Base-by-base conservation (phyloP, 2,888 invertebrate genomes). In the Agrilus biguttatus region DNA sequence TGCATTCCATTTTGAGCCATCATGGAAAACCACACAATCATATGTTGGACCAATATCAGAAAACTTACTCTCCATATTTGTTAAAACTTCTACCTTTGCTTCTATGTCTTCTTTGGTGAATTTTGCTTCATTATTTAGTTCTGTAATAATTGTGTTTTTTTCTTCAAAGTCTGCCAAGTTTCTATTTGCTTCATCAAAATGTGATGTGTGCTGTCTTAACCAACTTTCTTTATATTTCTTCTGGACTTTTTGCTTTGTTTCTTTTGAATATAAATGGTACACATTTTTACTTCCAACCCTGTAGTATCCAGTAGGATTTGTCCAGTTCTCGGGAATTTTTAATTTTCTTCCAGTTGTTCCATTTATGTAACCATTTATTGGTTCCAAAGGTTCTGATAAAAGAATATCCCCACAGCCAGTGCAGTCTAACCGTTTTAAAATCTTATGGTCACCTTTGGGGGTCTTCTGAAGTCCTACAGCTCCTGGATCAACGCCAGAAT, bases 401-500 rank as follows among this genome's bases (percentile, higher is more conserved):
- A 89, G 89, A 43, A 97, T 92, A 74, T 98, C 97, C 4, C 97
- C 98, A 59, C 90, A 86, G 17, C 98, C 98, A 54, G 89, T 89
- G 59, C 93, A 92, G 70, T 98, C 96, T 60, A 83, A 88, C 47
- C 96, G 77, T 65, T 93, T 95, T 56, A 97, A 80, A 40, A 98
- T 81, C 71, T 98, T 98, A 14, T 83, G 77, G 57, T 86, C 81
- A 36, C 93, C 93, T 62, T 89, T 85, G 45, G 83, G 79, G 14
- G 95, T 88, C 50, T 78, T 73, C 10, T 28, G 82, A 54, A 98
- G 75, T 48, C 97, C 97, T 49, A 84, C 79, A 8, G 93, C 93
- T 38, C 89, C 90, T 17, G 97, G 96, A 73, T 98, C 97, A 43
- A 98, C 89, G 7, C 97, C 97, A 3, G 96, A 95, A 70, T 98